These are phyloP conservation scores for Ceramica pisi DNA, from an alignment of 2,888 invertebrate genomes.

Conservation along the genomic window DNA sequence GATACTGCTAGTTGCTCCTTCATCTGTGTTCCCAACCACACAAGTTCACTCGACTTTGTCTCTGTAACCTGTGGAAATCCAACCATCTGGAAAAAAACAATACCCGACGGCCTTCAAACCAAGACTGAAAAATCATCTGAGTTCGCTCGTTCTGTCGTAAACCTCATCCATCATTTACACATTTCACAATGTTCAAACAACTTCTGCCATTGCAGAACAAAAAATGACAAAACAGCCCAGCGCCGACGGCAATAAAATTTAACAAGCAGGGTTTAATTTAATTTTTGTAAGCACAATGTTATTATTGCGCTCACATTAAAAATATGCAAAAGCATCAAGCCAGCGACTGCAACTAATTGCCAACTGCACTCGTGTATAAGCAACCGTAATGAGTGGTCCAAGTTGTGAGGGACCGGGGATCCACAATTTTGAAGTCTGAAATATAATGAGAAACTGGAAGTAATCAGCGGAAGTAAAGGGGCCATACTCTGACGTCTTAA, in stretches of 20 bases:
- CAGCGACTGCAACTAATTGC: slow-evolving; percentile 53
- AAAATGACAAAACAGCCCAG: background rate
- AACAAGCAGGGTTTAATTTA: slow-evolving; percentile 2
- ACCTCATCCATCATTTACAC: slow-evolving; percentile 2
- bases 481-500: no score
- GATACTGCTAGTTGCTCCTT: background rate
- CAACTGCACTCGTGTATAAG: slow-evolving; percentile 36
- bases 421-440: background rate
- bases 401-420: background rate
- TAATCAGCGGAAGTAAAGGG: no score
- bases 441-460: no score
- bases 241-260: slow-evolving; percentile 6
- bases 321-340: slow-evolving; percentile 17
- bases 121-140: background rate
- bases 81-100: no score
- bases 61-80: no score
- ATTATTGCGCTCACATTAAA: slow-evolving; percentile 12
- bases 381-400: slow-evolving; percentile 21
- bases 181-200: slow-evolving; percentile 6
- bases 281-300: slow-evolving; percentile 30
- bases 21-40: background rate
- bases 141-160: no score
- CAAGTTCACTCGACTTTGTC: background rate
- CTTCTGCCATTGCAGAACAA: slow-evolving; percentile 8
- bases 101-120: background rate